Percentiles rank a stretch among this genome's conserved stretches.
Evolutionary conservation across 2,888 invertebrate species (phyloP).

Genomic region (Hipparchia sbordonii): DNA sequence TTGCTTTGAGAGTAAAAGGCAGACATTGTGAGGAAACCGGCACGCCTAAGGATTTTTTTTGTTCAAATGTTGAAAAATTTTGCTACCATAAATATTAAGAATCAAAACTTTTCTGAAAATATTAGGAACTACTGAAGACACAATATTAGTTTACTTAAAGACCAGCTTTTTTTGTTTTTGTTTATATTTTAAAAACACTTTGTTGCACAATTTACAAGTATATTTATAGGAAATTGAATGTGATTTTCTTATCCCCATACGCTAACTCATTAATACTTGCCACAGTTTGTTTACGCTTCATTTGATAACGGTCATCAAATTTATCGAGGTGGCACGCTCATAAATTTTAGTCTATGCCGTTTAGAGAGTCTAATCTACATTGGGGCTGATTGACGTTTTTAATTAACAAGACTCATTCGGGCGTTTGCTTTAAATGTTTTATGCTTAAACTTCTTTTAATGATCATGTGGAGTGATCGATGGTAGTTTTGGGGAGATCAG

Average conservation of each 20-base stretch:
- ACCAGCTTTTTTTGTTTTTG: too few species aligned
- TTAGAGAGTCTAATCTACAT: constrained; percentile 55
- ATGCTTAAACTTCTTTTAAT: constrained; percentile 39
- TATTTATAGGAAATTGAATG: neutral
- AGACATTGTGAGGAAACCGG: too few species aligned
- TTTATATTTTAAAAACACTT: neutral
- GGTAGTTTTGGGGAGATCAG: neutral
- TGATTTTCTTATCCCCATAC: neutral
- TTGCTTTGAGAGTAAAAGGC: too few species aligned
- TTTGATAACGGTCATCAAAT: constrained; percentile 29
- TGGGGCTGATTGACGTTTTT: constrained; percentile 71
- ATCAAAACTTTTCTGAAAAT: too few species aligned
- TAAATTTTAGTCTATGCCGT: constrained; percentile 52
- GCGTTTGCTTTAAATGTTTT: constrained; percentile 45
- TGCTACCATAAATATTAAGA: too few species aligned
- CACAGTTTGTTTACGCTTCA: constrained; percentile 25
- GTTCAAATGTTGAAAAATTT: too few species aligned
- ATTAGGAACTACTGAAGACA: too few species aligned
- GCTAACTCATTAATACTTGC: constrained; percentile 15
- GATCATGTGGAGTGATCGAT: constrained; percentile 23
- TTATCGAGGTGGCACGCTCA: constrained; percentile 39
- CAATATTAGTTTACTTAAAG: too few species aligned
- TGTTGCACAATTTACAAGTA: neutral
- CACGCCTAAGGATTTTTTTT: too few species aligned
- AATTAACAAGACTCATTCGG: constrained; percentile 65